These are phyloP conservation scores for Saguinus midas DNA, from an alignment of 2,113 vertebrate species.

Conservation along the genomic window DNA sequence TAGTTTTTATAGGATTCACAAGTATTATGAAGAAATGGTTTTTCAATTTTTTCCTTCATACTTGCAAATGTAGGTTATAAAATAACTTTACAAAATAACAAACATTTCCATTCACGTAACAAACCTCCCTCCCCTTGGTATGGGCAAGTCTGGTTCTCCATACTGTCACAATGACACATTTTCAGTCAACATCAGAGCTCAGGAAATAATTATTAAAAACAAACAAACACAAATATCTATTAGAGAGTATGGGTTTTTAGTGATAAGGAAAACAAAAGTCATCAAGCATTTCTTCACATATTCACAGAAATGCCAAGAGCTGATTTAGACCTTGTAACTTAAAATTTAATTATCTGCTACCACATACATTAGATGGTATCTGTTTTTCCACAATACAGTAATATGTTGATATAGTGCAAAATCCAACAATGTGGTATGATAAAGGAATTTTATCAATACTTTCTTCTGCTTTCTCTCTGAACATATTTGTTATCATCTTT, in stretches of 20 bases:
- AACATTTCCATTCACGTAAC: neutral
- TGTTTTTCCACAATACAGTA: slow-evolving; percentile 13
- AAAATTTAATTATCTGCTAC: slow-evolving; percentile 44
- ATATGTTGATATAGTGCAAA: slow-evolving; percentile 9
- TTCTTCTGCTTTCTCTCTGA: neutral
- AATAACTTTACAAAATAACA: neutral
- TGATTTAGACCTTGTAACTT: neutral
- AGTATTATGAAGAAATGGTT: slow-evolving; percentile 27
- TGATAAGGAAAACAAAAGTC: slow-evolving; percentile 9
- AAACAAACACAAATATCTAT: slow-evolving; percentile 26
- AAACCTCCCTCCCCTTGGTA: neutral
- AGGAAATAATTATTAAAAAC: slow-evolving; percentile 44
- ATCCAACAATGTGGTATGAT: neutral
- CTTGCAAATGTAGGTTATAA: neutral
- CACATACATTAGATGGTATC: neutral
- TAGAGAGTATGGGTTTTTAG: neutral
- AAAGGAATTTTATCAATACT: neutral
- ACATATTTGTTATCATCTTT: neutral
- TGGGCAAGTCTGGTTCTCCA: neutral
- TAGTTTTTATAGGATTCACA: neutral
- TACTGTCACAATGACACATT: neutral
- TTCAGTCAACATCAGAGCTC: neutral
- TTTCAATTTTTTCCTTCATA: neutral
- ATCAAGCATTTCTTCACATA: neutral
- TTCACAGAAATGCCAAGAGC: neutral